Evolutionary conservation across 2,113 vertebrate genomes (phyloP).

Genomic region (Brachyhypopomus gauderio): DNA sequence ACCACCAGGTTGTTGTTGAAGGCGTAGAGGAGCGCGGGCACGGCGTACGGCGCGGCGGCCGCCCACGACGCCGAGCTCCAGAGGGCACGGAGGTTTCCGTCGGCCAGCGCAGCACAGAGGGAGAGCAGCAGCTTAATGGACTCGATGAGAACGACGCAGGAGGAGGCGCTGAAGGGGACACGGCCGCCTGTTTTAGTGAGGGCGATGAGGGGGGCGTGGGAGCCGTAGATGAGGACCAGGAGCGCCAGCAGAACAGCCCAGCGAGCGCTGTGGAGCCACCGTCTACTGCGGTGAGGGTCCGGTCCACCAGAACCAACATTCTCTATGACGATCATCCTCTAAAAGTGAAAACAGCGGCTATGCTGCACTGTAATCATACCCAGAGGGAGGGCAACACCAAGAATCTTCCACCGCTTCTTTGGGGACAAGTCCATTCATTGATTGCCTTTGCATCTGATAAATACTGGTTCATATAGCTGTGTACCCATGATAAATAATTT

Average conservation of each 20-base stretch:
- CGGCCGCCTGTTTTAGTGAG: slow-evolving; percentile 81
- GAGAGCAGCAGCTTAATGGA: slow-evolving; percentile 81
- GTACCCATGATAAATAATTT: slow-evolving; percentile 7
- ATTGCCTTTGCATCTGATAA: not conserved
- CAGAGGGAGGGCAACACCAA: not conserved
- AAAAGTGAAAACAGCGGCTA: not conserved
- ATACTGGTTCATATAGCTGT: slow-evolving; percentile 3
- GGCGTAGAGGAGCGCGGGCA: slow-evolving; percentile 88
- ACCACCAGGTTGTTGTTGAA: slow-evolving; percentile 95
- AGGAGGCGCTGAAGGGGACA: slow-evolving; percentile 84
- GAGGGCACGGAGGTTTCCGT: slow-evolving; percentile 44
- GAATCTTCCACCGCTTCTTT: not conserved
- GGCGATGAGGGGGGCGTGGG: slow-evolving; percentile 87
- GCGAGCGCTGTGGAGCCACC: slow-evolving; percentile 55
- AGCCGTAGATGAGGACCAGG: slow-evolving; percentile 85
- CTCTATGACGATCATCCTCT: slow-evolving; percentile 70
- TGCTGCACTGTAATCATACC: not conserved
- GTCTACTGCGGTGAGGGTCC: slow-evolving; percentile 39
- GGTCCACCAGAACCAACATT: slow-evolving; percentile 57
- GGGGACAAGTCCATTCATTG: not conserved
- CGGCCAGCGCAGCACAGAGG: slow-evolving; percentile 67
- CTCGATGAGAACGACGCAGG: slow-evolving; percentile 86
- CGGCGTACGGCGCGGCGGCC: slow-evolving; percentile 76
- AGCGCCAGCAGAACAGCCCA: slow-evolving; percentile 82
- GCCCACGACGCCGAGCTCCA: slow-evolving; percentile 42